phyloP scores from a whole-genome alignment of 2,113 vertebrate genomes.

The Calidris pugnax region DNA sequence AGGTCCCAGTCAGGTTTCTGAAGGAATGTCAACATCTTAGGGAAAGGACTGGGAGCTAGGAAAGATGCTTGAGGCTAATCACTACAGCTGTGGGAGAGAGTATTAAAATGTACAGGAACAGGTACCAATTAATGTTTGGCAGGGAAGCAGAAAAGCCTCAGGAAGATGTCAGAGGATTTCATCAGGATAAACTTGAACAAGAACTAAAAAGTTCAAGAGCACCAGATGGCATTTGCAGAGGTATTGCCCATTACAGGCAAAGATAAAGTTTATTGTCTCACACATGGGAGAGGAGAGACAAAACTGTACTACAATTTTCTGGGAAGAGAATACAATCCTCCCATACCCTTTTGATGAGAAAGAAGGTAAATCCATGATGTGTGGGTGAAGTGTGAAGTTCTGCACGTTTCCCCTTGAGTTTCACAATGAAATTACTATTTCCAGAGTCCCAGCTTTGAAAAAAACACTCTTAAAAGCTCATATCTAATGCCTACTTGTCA shows the following conservation, averaged over 20 bases:
- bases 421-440: neutral
- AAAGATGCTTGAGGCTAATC: constrained; percentile 23
- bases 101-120: constrained; percentile 54
- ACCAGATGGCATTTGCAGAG: constrained; percentile 51
- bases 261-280: constrained; percentile 18
- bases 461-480: neutral
- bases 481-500: neutral
- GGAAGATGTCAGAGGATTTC: constrained; percentile 65
- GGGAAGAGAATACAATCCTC: neutral
- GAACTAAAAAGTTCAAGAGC: constrained; percentile 8
- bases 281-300: neutral
- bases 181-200: constrained; percentile 43
- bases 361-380: neutral
- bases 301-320: constrained; percentile 10
- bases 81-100: constrained; percentile 39
- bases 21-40: neutral
- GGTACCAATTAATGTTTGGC: constrained; percentile 62
- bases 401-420: neutral
- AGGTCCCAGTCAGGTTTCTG: neutral
- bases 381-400: neutral
- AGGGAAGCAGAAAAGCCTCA: constrained; percentile 52
- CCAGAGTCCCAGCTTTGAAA: neutral
- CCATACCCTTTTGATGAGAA: neutral
- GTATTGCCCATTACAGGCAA: constrained; percentile 1
- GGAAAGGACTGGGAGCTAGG: constrained; percentile 5